These are phyloP conservation scores for Xiphophorus couchianus DNA, from an alignment of 2,113 vertebrate genomes.

Conservation along the genomic window DNA sequence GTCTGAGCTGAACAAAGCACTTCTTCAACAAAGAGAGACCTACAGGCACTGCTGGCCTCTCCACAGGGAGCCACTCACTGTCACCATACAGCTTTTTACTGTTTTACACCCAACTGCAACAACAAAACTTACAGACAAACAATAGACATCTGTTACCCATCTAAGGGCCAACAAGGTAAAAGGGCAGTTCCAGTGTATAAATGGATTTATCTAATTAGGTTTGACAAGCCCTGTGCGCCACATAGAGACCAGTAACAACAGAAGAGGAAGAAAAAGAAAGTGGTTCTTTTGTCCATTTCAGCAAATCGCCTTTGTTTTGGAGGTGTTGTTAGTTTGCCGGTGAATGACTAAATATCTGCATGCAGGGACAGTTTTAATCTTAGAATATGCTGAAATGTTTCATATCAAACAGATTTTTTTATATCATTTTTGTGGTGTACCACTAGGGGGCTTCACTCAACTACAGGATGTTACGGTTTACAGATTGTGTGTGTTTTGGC, in stretches of 20 bases:
- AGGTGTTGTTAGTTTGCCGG: too few species aligned
- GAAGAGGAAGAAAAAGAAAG: too few species aligned
- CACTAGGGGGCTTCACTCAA: too few species aligned
- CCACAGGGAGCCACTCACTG: slow-evolving; percentile 44
- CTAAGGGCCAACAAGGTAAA: slow-evolving; percentile 19
- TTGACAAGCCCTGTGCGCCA: not conserved
- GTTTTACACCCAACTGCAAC: slow-evolving; percentile 30
- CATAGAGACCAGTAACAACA: not conserved
- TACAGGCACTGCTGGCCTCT: slow-evolving; percentile 39
- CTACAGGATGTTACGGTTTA: too few species aligned
- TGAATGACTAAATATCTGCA: too few species aligned
- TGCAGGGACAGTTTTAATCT: too few species aligned
- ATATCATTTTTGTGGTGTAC: too few species aligned
- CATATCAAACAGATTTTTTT: too few species aligned
- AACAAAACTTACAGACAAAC: slow-evolving; percentile 29
- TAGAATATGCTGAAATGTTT: too few species aligned
- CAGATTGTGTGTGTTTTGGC: too few species aligned
- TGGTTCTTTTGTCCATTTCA: too few species aligned
- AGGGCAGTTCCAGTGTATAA: not conserved
- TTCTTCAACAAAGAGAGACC: slow-evolving; percentile 48
- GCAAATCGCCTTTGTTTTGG: too few species aligned
- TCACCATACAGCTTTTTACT: slow-evolving; percentile 57
- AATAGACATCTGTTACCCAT: slow-evolving; percentile 33
- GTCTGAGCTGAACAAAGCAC: slow-evolving; percentile 58
- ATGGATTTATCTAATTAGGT: slow-evolving; percentile 23